Conservation (phyloP, 2,797 vertebrate species). For the Triplophysa yarkandensis region DNA sequence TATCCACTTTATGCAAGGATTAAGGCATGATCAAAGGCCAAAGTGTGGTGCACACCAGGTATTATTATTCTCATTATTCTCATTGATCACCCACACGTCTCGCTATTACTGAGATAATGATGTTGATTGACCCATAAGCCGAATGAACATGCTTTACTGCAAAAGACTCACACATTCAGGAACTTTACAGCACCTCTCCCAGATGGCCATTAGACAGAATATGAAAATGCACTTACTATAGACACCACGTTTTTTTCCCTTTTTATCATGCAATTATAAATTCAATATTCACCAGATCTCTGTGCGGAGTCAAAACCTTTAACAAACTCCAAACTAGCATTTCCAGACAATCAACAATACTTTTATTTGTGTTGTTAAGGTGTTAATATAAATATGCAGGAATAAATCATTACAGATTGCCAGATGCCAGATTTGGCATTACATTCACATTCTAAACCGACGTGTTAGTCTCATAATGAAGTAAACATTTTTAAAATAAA, state of each 20-base stretch:
- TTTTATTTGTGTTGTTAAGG: no score
- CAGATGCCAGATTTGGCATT: no score
- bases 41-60: neutral
- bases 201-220: slow-evolving; percentile 7
- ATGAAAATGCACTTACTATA: neutral
- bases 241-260: no score
- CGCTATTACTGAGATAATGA: neutral
- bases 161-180: slow-evolving; percentile 12
- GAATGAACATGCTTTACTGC: neutral
- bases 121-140: neutral
- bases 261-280: no score
- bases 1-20: no score
- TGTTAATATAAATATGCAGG: no score
- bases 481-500: neutral
- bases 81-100: neutral
- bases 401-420: no score
- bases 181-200: slow-evolving; percentile 1
- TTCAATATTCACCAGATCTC: no score
- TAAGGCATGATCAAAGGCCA: neutral
- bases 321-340: no score
- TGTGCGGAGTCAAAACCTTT: no score
- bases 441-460: neutral
- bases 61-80: no score
- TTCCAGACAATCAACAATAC: no score
- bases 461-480: neutral